These are phyloP conservation scores for Drosophila albomicans DNA, from an alignment of 1,140 invertebrate genomes.

Conservation along the genomic window DNA sequence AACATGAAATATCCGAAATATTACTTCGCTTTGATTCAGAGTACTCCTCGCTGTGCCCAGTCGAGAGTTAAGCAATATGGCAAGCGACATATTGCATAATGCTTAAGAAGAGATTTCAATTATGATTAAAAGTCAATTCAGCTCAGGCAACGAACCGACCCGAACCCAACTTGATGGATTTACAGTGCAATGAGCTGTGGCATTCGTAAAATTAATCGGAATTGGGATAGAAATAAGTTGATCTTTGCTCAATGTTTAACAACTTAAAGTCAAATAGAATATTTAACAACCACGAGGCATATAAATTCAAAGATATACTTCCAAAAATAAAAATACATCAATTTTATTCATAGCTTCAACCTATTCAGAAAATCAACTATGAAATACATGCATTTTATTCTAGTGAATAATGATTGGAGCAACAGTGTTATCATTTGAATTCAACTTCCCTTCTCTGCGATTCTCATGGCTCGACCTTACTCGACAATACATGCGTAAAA, in stretches of 20 bases:
- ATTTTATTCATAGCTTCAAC: not conserved
- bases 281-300: no score
- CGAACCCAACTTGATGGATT: constrained; percentile 12
- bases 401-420: not conserved
- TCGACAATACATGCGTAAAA: constrained; percentile 1
- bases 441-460: constrained; percentile 3
- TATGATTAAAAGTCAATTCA: constrained; percentile 45
- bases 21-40: constrained; percentile 34
- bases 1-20: constrained; percentile 37
- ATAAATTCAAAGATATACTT: not conserved
- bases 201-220: not conserved
- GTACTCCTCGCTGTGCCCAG: constrained; percentile 10
- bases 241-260: not conserved
- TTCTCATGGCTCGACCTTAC: constrained; percentile 28
- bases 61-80: constrained; percentile 41
- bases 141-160: not conserved
- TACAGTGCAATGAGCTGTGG: constrained; percentile 1
- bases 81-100: constrained; percentile 49
- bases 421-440: constrained; percentile 1
- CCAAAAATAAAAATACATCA: not conserved
- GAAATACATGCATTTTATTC: not conserved
- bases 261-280: not conserved
- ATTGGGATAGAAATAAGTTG: not conserved
- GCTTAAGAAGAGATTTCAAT: constrained; percentile 64
- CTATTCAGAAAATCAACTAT: no score